phyloP scores from a whole-genome alignment of 2,113 vertebrate species.

The Butorides virescens region DNA sequence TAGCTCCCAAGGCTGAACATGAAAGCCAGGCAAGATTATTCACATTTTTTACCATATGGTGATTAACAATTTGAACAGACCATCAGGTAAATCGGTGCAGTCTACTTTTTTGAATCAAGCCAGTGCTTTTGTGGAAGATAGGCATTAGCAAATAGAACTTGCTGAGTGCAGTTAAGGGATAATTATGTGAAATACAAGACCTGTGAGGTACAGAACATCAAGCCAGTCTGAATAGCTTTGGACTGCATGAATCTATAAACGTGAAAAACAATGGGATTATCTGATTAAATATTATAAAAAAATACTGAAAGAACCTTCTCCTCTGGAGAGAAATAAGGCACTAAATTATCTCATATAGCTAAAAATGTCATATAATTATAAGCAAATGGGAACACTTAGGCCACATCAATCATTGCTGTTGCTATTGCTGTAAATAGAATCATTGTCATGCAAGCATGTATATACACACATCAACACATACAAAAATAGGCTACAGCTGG shows the following conservation, averaged over 20 bases:
- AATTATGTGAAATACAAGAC: background rate
- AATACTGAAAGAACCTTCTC: background rate
- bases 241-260: background rate
- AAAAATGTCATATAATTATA: conserved; percentile 8
- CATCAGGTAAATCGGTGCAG: background rate
- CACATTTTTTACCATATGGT: background rate
- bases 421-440: conserved; percentile 29
- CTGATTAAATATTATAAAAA: background rate
- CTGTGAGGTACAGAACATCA: background rate
- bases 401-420: background rate
- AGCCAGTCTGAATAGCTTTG: background rate
- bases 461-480: background rate
- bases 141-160: background rate
- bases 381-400: conserved; percentile 29
- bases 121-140: background rate
- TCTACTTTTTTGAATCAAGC: background rate
- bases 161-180: background rate
- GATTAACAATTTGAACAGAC: background rate
- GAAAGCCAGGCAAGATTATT: background rate
- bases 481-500: background rate
- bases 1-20: background rate
- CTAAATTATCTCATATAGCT: background rate
- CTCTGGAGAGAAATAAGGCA: background rate
- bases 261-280: background rate
- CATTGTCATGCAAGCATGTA: background rate